These are phyloP conservation scores for Watsonalla cultraria DNA, from an alignment of 2,888 invertebrate species.

Conservation along the genomic window DNA sequence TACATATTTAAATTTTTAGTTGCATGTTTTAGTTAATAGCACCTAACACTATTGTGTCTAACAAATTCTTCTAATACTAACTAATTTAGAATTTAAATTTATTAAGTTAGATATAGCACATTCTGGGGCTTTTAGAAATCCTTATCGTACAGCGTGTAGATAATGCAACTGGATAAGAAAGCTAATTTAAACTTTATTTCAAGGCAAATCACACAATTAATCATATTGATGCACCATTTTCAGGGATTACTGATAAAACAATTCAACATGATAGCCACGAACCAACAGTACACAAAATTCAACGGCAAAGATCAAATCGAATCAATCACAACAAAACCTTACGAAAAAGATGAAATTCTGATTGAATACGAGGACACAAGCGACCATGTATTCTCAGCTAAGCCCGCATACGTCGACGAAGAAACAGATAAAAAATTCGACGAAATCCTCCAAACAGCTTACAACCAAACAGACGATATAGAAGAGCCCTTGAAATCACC, in stretches of 20 bases:
- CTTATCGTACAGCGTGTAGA: background rate
- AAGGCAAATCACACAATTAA: constrained; percentile 12
- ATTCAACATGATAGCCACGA: constrained; percentile 65
- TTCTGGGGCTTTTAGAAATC: constrained; percentile 13
- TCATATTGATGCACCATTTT: constrained; percentile 39
- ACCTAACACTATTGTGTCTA: constrained; percentile 20
- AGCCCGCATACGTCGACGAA: constrained; percentile 53
- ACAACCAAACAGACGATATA: constrained; percentile 28
- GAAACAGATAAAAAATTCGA: constrained; percentile 64
- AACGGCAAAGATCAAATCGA: constrained; percentile 41
- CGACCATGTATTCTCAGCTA: constrained; percentile 54
- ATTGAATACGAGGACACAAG: constrained; percentile 65
- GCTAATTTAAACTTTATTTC: background rate
- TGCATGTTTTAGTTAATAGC: constrained; percentile 10
- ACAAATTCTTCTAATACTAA: constrained; percentile 1
- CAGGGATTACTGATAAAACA: constrained; percentile 74
- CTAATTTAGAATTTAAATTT: background rate
- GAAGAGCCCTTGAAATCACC: constrained; percentile 52
- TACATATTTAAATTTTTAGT: constrained; percentile 1
- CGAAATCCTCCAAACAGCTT: constrained; percentile 59
- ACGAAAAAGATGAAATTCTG: constrained; percentile 51
- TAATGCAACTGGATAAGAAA: background rate
- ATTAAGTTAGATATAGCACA: constrained; percentile 9
- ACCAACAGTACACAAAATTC: constrained; percentile 62
- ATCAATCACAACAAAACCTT: constrained; percentile 50